Percentiles rank a stretch among this genome's conserved stretches.
Conservation (phyloP, 2,113 vertebrate genomes). For the Hemiprocne comata region DNA sequence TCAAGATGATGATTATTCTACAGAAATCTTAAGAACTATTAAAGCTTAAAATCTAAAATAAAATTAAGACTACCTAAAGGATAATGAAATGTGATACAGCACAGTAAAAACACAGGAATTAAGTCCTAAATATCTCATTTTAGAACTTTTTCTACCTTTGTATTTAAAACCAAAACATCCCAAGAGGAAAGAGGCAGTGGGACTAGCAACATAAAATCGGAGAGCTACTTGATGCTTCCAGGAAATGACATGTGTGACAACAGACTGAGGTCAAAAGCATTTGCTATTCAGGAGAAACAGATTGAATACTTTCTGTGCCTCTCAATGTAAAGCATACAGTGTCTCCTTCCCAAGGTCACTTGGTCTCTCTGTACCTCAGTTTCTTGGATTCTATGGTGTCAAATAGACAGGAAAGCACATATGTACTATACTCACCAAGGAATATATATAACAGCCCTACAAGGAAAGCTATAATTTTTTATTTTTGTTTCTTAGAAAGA, state of each 20-base stretch:
- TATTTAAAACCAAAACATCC: background rate
- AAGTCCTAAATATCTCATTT: background rate
- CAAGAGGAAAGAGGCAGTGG: background rate
- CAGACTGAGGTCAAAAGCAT: background rate
- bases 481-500: background rate
- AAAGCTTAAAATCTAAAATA: background rate
- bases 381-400: background rate
- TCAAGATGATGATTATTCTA: background rate
- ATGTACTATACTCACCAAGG: background rate
- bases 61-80: background rate
- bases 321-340: background rate
- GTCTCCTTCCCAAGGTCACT: background rate
- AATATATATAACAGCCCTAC: background rate
- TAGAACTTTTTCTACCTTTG: background rate
- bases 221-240: background rate
- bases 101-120: background rate
- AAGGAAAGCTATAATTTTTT: accelerated
- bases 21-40: background rate
- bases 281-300: background rate
- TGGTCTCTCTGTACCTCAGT: background rate
- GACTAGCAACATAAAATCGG: background rate
- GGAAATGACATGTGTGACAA: background rate
- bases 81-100: background rate
- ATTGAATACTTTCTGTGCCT: background rate
- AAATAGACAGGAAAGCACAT: background rate